Conservation (phyloP, 2,113 vertebrate genomes). For the Arothron firmamentum region DNA sequence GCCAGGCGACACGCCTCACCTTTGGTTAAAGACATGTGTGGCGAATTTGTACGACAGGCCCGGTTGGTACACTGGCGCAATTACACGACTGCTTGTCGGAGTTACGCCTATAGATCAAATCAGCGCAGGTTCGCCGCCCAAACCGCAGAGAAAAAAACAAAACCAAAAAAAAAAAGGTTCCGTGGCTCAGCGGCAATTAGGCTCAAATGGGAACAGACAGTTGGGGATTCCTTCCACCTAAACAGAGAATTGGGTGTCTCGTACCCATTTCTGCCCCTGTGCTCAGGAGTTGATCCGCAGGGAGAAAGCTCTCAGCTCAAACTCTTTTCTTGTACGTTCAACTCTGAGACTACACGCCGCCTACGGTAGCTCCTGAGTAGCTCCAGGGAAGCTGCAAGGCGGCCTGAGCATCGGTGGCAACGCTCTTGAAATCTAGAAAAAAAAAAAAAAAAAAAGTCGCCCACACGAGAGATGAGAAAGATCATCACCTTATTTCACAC, state of each 20-base stretch:
- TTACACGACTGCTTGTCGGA: constrained; percentile 19
- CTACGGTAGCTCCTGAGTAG: constrained; percentile 21
- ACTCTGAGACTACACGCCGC: constrained; percentile 23
- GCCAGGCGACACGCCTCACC: constrained; percentile 50
- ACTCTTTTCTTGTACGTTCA: constrained; percentile 19
- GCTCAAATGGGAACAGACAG: constrained; percentile 10
- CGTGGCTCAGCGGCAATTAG: constrained; percentile 1
- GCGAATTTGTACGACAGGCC: constrained; percentile 20
- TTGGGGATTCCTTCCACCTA: background rate
- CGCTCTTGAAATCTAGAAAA: background rate
- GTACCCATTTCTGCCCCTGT: background rate
- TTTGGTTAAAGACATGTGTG: constrained; percentile 27
- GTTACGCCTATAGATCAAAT: constrained; percentile 19
- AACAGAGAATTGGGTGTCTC: constrained; percentile 6
- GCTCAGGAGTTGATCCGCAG: background rate
- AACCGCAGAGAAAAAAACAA: constrained; percentile 8
- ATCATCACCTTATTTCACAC: constrained; percentile 40
- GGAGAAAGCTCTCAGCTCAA: constrained; percentile 1
- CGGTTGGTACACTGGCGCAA: constrained; percentile 2
- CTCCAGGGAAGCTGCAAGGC: constrained; percentile 32
- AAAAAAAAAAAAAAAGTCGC: constrained; percentile 23
- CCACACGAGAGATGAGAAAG: constrained; percentile 33
- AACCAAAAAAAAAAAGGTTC: no score
- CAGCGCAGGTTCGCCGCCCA: constrained; percentile 8
- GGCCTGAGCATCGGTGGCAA: constrained; percentile 34